A percentile compares a stretch with the other conserved stretches of the same genome.
phyloP scores from a whole-genome alignment of 2,888 invertebrate species.

The Epistrophe eligans region DNA sequence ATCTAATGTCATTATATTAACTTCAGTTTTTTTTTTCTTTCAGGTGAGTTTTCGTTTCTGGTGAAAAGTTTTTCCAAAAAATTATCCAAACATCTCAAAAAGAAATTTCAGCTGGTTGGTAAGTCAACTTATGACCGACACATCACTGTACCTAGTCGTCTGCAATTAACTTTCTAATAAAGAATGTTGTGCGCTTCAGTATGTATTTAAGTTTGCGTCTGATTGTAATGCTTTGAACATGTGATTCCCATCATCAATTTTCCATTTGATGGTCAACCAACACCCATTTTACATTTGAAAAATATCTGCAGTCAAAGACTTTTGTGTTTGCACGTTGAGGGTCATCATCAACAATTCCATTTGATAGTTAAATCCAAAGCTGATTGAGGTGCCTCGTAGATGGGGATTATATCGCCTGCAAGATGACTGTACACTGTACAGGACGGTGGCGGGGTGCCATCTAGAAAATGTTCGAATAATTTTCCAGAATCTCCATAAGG shows the following conservation, averaged over 20 bases:
- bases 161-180: constrained; percentile 72
- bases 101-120: constrained; percentile 7
- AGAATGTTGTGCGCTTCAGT: constrained; percentile 48
- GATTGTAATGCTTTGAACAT: constrained; percentile 8
- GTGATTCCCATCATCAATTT: constrained; percentile 73
- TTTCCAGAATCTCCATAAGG: constrained; percentile 56
- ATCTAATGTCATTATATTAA: neutral
- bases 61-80: constrained; percentile 12
- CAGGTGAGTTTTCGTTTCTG: constrained; percentile 2
- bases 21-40: neutral
- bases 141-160: neutral
- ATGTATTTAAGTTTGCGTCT: neutral
- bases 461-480: constrained; percentile 49
- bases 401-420: constrained; percentile 50
- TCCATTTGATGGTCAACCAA: constrained; percentile 58
- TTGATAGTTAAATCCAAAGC: constrained; percentile 34
- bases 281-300: constrained; percentile 62
- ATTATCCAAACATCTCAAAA: neutral
- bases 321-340: constrained; percentile 36
- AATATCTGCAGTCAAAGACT: constrained; percentile 4
- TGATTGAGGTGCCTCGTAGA: constrained; percentile 19
- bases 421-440: neutral
- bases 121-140: constrained; percentile 17
- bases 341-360: constrained; percentile 62
- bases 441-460: constrained; percentile 36